phyloP scores from a whole-genome alignment of 2,113 vertebrate species.

The Antigone vipio region DNA sequence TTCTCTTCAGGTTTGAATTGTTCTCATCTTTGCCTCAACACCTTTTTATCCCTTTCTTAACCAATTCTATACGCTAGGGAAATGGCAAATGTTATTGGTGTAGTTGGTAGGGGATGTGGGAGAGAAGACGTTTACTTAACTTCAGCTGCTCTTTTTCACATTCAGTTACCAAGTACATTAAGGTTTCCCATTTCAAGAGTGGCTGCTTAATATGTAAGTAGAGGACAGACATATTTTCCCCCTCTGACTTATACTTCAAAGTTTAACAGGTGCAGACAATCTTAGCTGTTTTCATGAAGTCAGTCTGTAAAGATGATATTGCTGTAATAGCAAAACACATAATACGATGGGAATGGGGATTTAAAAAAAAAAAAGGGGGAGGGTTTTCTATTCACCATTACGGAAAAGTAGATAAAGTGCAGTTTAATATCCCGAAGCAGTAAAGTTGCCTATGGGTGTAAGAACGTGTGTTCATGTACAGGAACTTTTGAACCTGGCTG shows the following conservation, averaged over 20 bases:
- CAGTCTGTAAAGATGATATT: background rate
- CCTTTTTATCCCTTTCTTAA: background rate
- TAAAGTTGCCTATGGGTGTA: background rate
- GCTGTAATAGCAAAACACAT: background rate
- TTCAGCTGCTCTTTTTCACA: background rate
- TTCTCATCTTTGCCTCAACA: background rate
- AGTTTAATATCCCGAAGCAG: background rate
- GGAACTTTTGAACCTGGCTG: background rate
- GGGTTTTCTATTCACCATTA: background rate
- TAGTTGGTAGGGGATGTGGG: background rate
- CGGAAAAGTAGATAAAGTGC: background rate
- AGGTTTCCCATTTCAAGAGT: background rate
- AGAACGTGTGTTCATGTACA: background rate
- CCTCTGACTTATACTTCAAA: background rate
- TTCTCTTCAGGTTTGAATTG: background rate
- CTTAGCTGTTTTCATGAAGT: background rate
- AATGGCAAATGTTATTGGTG: background rate
- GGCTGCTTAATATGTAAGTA: background rate
- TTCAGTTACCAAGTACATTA: background rate
- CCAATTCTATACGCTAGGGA: background rate
- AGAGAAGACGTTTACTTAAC: background rate
- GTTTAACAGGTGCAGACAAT: background rate
- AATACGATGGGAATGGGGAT: background rate
- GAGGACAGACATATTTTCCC: background rate
- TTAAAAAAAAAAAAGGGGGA: background rate